phyloP scores from a whole-genome alignment of 2,797 vertebrate species.

The Tiaroga cobitis region DNA sequence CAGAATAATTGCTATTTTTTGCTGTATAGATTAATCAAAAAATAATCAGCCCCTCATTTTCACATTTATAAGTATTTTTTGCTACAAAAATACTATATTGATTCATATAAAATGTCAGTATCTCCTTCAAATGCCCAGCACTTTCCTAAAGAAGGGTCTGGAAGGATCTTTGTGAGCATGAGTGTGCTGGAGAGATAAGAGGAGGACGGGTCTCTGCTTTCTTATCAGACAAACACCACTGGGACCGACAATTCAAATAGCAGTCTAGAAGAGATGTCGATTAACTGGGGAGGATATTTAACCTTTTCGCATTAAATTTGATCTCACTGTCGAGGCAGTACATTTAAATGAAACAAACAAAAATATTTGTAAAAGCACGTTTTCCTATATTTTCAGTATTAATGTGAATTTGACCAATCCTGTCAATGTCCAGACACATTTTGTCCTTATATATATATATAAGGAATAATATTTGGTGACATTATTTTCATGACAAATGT shows the following conservation, averaged over 20 bases:
- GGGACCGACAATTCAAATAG: slow-evolving; percentile 73
- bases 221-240: slow-evolving; percentile 77
- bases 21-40: not conserved
- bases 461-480: not conserved
- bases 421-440: no score
- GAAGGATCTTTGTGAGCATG: slow-evolving; percentile 72
- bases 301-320: not conserved
- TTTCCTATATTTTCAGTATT: not conserved
- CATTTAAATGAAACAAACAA: not conserved
- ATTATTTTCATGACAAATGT: not conserved
- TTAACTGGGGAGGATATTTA: not conserved
- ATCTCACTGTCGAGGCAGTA: not conserved
- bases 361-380: not conserved
- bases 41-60: not conserved
- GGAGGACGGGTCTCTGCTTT: slow-evolving; percentile 68
- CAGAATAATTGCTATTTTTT: not conserved
- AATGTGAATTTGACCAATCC: not conserved
- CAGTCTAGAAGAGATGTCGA: slow-evolving; percentile 14
- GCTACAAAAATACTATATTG: slow-evolving; percentile 65
- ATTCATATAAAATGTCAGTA: slow-evolving; percentile 65
- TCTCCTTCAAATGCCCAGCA: slow-evolving; percentile 44
- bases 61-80: slow-evolving; percentile 26
- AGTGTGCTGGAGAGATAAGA: slow-evolving; percentile 79
- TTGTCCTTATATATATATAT: no score
- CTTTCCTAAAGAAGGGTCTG: slow-evolving; percentile 56